A percentile compares a stretch with the other conserved stretches of the same genome.
Conservation (phyloP, 2,888 invertebrate genomes). For the Cosmia trapezina region DNA sequence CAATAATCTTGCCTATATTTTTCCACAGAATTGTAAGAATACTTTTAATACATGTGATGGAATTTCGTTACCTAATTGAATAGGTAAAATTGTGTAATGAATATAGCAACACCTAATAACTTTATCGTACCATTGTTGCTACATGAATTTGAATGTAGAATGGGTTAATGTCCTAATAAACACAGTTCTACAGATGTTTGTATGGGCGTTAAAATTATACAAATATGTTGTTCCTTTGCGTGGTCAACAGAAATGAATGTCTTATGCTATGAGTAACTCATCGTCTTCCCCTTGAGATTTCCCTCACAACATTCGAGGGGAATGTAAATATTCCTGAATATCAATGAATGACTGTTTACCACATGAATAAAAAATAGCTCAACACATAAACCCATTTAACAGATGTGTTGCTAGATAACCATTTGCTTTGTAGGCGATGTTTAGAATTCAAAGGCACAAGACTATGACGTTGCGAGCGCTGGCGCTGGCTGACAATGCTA, state of each 20-base stretch:
- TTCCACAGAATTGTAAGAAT: not conserved
- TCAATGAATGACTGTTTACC: slow-evolving; percentile 11
- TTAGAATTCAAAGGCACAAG: slow-evolving; percentile 44
- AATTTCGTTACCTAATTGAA: slow-evolving; percentile 21
- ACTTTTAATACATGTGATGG: not conserved
- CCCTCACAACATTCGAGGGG: not conserved
- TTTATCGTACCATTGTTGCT: slow-evolving; percentile 39
- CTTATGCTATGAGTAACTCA: not conserved
- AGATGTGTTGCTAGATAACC: slow-evolving; percentile 26
- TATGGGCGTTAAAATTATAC: slow-evolving; percentile 23
- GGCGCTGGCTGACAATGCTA: slow-evolving; percentile 32
- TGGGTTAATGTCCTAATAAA: slow-evolving; percentile 55
- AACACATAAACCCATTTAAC: slow-evolving; percentile 20
- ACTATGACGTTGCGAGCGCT: slow-evolving; percentile 33
- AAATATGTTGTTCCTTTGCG: slow-evolving; percentile 19
- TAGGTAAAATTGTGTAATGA: slow-evolving; percentile 8
- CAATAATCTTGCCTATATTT: slow-evolving; percentile 5
- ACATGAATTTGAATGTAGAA: slow-evolving; percentile 43
- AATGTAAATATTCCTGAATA: slow-evolving; percentile 20
- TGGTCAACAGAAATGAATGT: slow-evolving; percentile 3
- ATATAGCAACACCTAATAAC: slow-evolving; percentile 14
- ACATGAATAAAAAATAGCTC: slow-evolving; percentile 24
- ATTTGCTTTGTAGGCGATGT: slow-evolving; percentile 32
- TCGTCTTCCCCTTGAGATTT: not conserved
- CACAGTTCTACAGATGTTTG: slow-evolving; percentile 31